These are phyloP conservation scores for Pardosa pseudoannulata DNA, from an alignment of 2,888 invertebrate species.

Conservation along the genomic window DNA sequence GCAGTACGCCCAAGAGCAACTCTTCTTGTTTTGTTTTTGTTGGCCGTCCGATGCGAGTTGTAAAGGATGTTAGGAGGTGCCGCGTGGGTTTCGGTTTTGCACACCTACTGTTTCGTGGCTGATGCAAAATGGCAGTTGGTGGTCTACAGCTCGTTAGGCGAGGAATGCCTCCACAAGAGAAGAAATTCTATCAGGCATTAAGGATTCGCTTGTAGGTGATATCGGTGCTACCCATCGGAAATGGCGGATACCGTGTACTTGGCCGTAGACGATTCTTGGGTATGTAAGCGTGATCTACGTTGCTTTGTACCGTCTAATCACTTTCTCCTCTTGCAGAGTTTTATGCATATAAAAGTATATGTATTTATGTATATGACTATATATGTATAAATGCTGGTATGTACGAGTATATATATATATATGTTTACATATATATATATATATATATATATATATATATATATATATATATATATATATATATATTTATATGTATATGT, in stretches of 20 bases:
- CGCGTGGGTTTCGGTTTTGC: constrained; percentile 55
- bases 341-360: too few relatives aligned
- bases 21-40: constrained; percentile 30
- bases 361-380: too few relatives aligned
- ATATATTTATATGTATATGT: too few relatives aligned
- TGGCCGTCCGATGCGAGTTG: not conserved
- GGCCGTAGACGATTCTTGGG: constrained; percentile 58
- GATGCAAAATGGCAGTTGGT: constrained; percentile 36
- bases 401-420: too few relatives aligned
- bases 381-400: too few relatives aligned
- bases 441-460: too few relatives aligned
- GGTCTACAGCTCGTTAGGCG: constrained; percentile 26
- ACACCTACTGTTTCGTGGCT: constrained; percentile 34
- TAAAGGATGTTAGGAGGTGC: constrained; percentile 49
- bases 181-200: not conserved
- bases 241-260: constrained; percentile 57
- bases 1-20: constrained; percentile 54
- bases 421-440: too few relatives aligned
- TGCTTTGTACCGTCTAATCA: too few relatives aligned
- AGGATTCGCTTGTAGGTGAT: not conserved
- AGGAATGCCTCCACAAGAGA: constrained; percentile 19
- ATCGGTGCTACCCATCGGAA: not conserved
- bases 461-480: too few relatives aligned
- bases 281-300: too few relatives aligned
- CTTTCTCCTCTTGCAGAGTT: too few relatives aligned